These are phyloP conservation scores for Lepidurus apus DNA, from an alignment of 1,140 invertebrate species.

Conservation along the genomic window DNA sequence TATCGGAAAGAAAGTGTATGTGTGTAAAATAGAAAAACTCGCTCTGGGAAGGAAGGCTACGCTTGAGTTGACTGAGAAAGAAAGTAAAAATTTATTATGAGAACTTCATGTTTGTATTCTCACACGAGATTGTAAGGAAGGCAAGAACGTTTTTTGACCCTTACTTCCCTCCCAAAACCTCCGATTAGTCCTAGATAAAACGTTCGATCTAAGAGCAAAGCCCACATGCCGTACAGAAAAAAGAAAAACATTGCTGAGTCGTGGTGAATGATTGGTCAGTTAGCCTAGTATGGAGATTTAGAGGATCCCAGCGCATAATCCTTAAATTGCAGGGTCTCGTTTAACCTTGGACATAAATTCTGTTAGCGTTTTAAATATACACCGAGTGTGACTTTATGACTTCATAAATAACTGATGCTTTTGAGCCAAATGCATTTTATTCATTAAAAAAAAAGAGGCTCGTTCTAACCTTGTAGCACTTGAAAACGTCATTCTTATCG, in stretches of 20 bases:
- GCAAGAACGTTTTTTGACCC: not conserved
- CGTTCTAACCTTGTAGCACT: not conserved
- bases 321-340: too few species aligned
- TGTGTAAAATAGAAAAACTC: not conserved
- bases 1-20: not conserved
- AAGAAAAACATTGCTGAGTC: too few species aligned
- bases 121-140: not conserved
- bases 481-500: not conserved
- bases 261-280: too few species aligned
- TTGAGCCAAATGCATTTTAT: not conserved
- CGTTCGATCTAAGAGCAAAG: too few species aligned
- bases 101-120: not conserved
- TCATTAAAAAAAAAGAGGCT: not conserved
- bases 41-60: not conserved
- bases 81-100: conserved; percentile 16
- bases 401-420: not conserved
- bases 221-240: too few species aligned
- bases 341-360: not conserved
- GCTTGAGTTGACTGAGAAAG: not conserved
- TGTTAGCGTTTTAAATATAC: not conserved
- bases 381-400: not conserved
- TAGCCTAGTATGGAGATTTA: too few species aligned
- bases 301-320: too few species aligned
- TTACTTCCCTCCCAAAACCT: not conserved
- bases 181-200: not conserved